Percentiles rank a stretch among this genome's conserved stretches.
Evolutionary conservation across 1,140 invertebrate genomes (phyloP).

Genomic region (Anthonomus grandis): DNA sequence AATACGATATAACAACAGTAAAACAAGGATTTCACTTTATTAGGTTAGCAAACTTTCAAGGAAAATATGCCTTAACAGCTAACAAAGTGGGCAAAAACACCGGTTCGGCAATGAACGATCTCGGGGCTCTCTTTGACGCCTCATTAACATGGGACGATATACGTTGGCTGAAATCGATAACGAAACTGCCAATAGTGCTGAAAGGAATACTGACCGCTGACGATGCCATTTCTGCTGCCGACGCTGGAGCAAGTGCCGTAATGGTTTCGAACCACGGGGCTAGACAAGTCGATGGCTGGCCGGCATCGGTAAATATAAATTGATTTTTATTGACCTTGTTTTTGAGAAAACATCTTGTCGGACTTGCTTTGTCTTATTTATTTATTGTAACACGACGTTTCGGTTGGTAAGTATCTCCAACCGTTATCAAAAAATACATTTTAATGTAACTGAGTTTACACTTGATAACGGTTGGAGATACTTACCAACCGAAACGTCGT

Average conservation of each 20-base stretch:
- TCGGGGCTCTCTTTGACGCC: slow-evolving; percentile 75
- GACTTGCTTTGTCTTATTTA: too few species aligned
- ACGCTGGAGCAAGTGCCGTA: slow-evolving; percentile 73
- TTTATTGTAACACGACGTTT: too few species aligned
- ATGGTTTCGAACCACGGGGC: slow-evolving; percentile 92
- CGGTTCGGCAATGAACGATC: slow-evolving; percentile 71
- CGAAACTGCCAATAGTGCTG: slow-evolving; percentile 77
- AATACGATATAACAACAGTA: not conserved
- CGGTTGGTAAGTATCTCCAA: too few species aligned
- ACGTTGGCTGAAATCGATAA: slow-evolving; percentile 76
- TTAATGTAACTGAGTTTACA: too few species aligned
- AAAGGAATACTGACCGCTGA: slow-evolving; percentile 88
- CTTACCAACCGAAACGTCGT: too few species aligned
- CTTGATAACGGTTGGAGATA: too few species aligned
- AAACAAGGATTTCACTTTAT: slow-evolving; percentile 21
- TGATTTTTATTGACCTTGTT: too few species aligned
- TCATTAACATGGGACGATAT: slow-evolving; percentile 82
- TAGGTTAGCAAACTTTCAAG: slow-evolving; percentile 71
- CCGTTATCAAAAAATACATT: too few species aligned
- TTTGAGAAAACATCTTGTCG: too few species aligned
- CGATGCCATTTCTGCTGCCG: slow-evolving; percentile 74
- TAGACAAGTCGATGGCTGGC: slow-evolving; percentile 82
- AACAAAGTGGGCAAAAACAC: slow-evolving; percentile 51
- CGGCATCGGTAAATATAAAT: slow-evolving; percentile 63
- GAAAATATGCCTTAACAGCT: slow-evolving; percentile 57